phyloP scores from a whole-genome alignment of 2,888 invertebrate genomes.

The Drosophila pegasa region DNA sequence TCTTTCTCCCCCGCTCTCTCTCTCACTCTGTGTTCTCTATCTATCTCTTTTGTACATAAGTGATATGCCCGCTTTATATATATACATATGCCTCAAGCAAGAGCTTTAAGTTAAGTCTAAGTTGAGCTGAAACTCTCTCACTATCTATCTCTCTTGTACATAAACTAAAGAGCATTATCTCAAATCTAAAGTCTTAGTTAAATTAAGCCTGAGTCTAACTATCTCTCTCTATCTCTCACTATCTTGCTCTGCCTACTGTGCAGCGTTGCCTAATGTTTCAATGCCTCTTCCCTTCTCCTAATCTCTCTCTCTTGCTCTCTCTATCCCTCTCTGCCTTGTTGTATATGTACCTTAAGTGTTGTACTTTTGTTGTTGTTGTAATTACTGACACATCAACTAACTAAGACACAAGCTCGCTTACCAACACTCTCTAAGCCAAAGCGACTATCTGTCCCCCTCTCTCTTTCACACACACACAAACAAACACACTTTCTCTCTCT shows the following conservation, averaged over 20 bases:
- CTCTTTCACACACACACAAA: not conserved
- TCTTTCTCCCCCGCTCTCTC: not conserved
- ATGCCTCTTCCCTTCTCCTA: not conserved
- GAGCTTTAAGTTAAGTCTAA: not conserved
- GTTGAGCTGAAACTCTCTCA: not conserved
- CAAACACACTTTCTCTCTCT: not conserved
- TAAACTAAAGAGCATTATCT: not conserved
- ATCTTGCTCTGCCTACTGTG: slow-evolving; percentile 13
- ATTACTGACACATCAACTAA: slow-evolving; percentile 29
- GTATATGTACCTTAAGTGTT: slow-evolving; percentile 43
- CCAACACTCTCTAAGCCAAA: slow-evolving; percentile 24
- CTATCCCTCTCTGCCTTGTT: slow-evolving; percentile 13
- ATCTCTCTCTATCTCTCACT: not conserved
- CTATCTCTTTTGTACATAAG: slow-evolving; percentile 11
- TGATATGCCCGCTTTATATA: not conserved
- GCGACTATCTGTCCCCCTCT: not conserved
- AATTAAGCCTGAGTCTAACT: not conserved
- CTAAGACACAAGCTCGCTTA: not conserved
- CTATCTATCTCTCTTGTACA: slow-evolving; percentile 13
- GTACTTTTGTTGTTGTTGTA: slow-evolving; percentile 49
- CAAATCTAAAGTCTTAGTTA: not conserved
- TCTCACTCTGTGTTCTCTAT: not conserved
- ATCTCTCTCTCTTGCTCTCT: slow-evolving; percentile 25
- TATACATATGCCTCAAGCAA: not conserved
- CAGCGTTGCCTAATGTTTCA: slow-evolving; percentile 13